Conservation (phyloP, 2,113 vertebrate species). For the Indicator indicator region DNA sequence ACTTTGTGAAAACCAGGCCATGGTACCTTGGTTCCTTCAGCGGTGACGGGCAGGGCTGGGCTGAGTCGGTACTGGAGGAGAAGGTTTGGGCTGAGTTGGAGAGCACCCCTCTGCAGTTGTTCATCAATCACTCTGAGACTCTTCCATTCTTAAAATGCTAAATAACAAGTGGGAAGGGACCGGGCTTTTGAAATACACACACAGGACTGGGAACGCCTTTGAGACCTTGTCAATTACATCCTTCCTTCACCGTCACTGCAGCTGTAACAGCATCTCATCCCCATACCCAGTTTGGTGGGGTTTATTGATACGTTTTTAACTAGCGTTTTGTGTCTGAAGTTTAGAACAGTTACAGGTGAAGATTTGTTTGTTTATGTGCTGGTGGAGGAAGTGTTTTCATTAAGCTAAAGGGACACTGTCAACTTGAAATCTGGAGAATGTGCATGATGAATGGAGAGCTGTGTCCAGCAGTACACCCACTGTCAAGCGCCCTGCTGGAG, state of each 20-base stretch:
- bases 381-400: constrained; percentile 63
- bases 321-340: neutral
- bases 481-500: constrained; percentile 37
- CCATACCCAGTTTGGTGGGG: neutral
- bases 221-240: constrained; percentile 64
- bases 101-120: neutral
- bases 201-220: constrained; percentile 25
- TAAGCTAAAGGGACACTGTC: constrained; percentile 39
- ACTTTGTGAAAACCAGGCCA: neutral
- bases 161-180: neutral
- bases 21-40: neutral
- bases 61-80: neutral
- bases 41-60: neutral
- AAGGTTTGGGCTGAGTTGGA: constrained; percentile 15
- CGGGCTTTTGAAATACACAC: neutral
- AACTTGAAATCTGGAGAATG: constrained; percentile 57
- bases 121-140: neutral
- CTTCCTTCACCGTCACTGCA: constrained; percentile 59
- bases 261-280: constrained; percentile 43
- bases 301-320: neutral
- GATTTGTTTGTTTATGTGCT: constrained; percentile 38
- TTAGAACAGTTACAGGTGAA: constrained; percentile 44
- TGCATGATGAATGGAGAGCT: constrained; percentile 48
- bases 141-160: constrained; percentile 7
- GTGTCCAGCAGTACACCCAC: constrained; percentile 58